phyloP scores from a whole-genome alignment of 2,797 vertebrate species.

The Chiroxiphia lanceolata region DNA sequence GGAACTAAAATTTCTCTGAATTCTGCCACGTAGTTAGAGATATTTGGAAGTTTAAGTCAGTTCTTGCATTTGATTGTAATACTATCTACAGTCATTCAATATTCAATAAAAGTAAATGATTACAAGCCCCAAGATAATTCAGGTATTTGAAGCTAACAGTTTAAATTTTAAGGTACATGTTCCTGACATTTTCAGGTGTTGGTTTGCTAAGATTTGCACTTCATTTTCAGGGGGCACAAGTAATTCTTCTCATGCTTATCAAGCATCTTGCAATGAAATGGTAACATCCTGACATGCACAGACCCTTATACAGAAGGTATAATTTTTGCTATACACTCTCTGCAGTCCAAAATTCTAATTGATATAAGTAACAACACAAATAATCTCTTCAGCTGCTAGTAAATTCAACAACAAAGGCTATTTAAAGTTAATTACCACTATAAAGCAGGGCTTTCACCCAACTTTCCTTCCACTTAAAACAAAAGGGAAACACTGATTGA shows the following conservation, averaged over 20 bases:
- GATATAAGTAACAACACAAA: neutral
- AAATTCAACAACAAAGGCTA: conserved; percentile 41
- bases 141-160: neutral
- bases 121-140: neutral
- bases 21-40: neutral
- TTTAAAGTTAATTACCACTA: conserved; percentile 28
- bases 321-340: neutral
- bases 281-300: neutral
- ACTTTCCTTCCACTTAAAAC: neutral
- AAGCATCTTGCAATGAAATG: neutral
- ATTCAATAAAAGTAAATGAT: neutral
- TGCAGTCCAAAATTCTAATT: conserved; percentile 14
- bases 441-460: neutral
- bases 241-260: neutral
- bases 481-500: neutral
- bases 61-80: neutral
- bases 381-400: neutral
- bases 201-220: neutral
- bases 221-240: neutral
- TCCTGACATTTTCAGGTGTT: neutral
- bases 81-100: neutral
- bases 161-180: neutral
- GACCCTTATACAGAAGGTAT: neutral
- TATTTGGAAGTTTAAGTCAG: neutral
- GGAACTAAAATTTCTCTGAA: neutral